Evolutionary conservation across 37 sponge, comb jelly and placozoan genomes (phyloP).

Genomic region (Haliclona indistincta): DNA sequence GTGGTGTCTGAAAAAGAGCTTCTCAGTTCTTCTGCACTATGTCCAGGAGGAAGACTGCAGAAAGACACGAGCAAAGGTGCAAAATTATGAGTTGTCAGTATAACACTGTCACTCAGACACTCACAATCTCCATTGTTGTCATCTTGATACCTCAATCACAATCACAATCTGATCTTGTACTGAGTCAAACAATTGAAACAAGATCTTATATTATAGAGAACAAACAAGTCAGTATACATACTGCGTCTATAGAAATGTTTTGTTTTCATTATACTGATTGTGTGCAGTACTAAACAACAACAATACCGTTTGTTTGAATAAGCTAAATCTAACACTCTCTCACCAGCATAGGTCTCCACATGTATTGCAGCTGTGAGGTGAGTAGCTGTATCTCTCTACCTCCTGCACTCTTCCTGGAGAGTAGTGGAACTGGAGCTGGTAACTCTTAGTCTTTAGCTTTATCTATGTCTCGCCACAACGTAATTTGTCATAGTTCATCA

Average conservation of each 20-base stretch:
- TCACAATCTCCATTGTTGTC: conserved; percentile 85
- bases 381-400: conserved; percentile 50
- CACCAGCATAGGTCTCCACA: conserved; percentile 70
- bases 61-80: not conserved
- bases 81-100: not conserved
- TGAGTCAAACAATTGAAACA: conserved; percentile 57
- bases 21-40: conserved; percentile 45
- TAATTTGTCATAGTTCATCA: conserved; percentile 74
- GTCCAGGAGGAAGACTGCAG: conserved; percentile 69
- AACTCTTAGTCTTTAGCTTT: conserved; percentile 73
- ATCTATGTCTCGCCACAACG: conserved; percentile 60
- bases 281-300: no score
- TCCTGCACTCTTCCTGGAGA: conserved; percentile 5
- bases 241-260: not conserved
- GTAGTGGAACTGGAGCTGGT: conserved; percentile 56
- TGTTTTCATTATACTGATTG: not conserved
- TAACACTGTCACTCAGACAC: conserved; percentile 19
- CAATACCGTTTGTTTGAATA: no score
- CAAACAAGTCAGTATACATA: no score
- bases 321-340: conserved; percentile 6
- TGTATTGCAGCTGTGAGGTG: conserved; percentile 49
- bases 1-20: conserved; percentile 5
- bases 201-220: conserved; percentile 38
- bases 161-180: conserved; percentile 40
- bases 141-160: conserved; percentile 81